Conservation (phyloP, 2,797 vertebrate species). For the Rhyacichthys aspro region DNA sequence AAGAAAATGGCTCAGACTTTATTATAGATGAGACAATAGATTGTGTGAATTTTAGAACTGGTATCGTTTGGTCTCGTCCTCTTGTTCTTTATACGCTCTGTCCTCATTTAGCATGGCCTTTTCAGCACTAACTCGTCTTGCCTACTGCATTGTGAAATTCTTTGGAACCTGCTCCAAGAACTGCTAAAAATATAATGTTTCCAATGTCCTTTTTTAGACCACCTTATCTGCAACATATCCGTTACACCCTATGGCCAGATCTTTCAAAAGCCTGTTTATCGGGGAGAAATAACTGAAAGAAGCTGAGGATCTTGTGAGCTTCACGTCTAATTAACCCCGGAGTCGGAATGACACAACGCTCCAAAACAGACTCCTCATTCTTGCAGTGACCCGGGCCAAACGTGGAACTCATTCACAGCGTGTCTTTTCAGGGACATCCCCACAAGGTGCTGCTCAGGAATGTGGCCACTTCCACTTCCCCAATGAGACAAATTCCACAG, state of each 20-base stretch:
- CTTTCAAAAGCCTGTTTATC: conserved; percentile 12
- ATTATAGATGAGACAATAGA: too few species aligned
- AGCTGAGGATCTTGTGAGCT: conserved; percentile 25
- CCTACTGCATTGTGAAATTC: too few species aligned
- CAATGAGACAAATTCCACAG: conserved; percentile 75
- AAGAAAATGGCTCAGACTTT: too few species aligned
- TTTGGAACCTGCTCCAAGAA: not conserved
- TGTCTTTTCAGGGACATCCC: conserved; percentile 68
- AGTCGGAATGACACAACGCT: conserved; percentile 56
- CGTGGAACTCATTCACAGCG: conserved; percentile 63
- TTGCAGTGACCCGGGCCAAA: conserved; percentile 49
- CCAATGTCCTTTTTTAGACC: not conserved
- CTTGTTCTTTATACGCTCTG: too few species aligned
- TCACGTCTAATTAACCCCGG: conserved; percentile 50
- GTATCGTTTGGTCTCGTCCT: too few species aligned
- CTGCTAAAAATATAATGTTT: too few species aligned
- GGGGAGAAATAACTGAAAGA: conserved; percentile 24
- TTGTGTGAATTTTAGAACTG: too few species aligned
- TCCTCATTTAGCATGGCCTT: too few species aligned
- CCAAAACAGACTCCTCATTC: conserved; percentile 55
- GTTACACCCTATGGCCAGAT: not conserved
- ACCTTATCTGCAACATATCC: not conserved
- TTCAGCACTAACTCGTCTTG: too few species aligned
- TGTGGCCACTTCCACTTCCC: conserved; percentile 64
- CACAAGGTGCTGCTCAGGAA: conserved; percentile 69